Conservation (phyloP, 2,797 vertebrate species). For the Eulemur coronatus region DNA sequence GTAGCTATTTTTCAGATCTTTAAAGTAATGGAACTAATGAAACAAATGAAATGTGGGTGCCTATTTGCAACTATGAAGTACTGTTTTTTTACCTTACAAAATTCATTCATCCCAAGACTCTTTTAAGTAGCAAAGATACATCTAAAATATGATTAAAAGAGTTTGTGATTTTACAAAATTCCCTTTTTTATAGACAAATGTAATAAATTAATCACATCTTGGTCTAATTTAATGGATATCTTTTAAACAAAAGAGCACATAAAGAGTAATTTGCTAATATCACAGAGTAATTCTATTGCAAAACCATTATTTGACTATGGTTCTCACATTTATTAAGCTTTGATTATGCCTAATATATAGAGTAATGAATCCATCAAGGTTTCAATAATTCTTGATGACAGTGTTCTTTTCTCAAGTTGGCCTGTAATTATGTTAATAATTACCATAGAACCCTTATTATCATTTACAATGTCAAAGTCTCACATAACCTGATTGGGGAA, state of each 20-base stretch:
- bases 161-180: constrained; percentile 20
- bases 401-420: constrained; percentile 21
- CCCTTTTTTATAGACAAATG: background rate
- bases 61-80: background rate
- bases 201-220: background rate
- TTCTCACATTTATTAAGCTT: background rate
- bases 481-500: background rate
- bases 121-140: background rate
- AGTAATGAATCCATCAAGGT: background rate
- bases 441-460: background rate
- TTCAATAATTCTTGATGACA: constrained; percentile 19
- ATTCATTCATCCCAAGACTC: background rate
- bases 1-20: background rate
- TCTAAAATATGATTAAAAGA: background rate
- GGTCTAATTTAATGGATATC: background rate
- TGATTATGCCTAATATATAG: background rate
- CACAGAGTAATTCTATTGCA: background rate
- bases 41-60: background rate
- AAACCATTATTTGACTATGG: background rate
- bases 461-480: background rate
- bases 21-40: constrained; percentile 38
- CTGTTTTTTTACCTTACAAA: background rate
- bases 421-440: background rate
- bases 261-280: constrained; percentile 14
- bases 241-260: constrained; percentile 26